These are phyloP conservation scores for Mus musculus DNA, from an alignment of 2,113 vertebrate genomes.

Conservation along the genomic window GRCm39 chr4:76995001-76995500, in stretches of 20 bases:
- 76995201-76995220: background rate
- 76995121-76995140: background rate
- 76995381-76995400: background rate
- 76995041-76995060: background rate
- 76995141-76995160: background rate
- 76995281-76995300: background rate
- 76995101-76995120: background rate
- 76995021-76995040: background rate
- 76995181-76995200: background rate
- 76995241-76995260: background rate
- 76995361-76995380: background rate
- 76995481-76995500: background rate
- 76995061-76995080: background rate
- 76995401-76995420: background rate
- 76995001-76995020: background rate
- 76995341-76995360: background rate
- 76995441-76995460: background rate
- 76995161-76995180: background rate
- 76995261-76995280: background rate
- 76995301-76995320: background rate
- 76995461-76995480: background rate
- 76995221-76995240: accelerated
- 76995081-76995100: background rate
- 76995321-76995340: background rate
- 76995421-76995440: background rate